Evolutionary conservation across 2,113 vertebrate genomes (phyloP), one percentile per base, ranked within the genome.

Genomic region (Macrotis lagotis): DNA sequence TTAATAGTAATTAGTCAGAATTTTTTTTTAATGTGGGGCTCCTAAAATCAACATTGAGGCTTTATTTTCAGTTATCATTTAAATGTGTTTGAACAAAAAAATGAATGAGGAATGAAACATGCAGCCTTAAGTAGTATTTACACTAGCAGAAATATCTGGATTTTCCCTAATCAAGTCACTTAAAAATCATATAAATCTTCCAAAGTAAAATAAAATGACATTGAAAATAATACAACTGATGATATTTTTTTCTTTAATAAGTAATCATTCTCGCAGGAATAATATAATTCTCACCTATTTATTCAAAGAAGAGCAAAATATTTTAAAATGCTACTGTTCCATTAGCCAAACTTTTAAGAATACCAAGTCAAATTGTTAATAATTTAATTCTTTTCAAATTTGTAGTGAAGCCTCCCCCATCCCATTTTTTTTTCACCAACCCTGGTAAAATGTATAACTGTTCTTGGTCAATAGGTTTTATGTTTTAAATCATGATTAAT

Each of bases 341-440:
- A 37, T 2, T 2, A 49, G 7, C 19, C 0, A 94, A 93, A 24
- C 1, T 92, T 91, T 95, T 51, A 91, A 92, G 26, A 66, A 50
- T 95, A 26, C 0, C 48, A 92, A 52, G 25, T 89, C 37, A 52
- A 91, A 51, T 66, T 89, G 11, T n/a, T 53, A 66, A 89, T 74
- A 94, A 50, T 26, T 19, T 93, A n/a, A n/a, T 25, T 3, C 25
- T 91, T 51, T 90, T 8, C 8, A 92, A 88, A 88, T 47, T 0
- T 3, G 28, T 91, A 83, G 1, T 83, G 0, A 4, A n/a, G 0
- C 19, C 5, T 74, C 5, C 1, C 0, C n/a, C n/a, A n/a, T n/a
- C n/a, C n/a, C n/a, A n/a, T n/a, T n/a, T 31, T 31, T 66, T 22
- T 24, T 19, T 19, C 19, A 5, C 24, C 2, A 74, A 0, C 19